A percentile compares a stretch with the other conserved stretches of the same genome.
Conservation (phyloP, 2,888 invertebrate genomes). For the Sesia bembeciformis region DNA sequence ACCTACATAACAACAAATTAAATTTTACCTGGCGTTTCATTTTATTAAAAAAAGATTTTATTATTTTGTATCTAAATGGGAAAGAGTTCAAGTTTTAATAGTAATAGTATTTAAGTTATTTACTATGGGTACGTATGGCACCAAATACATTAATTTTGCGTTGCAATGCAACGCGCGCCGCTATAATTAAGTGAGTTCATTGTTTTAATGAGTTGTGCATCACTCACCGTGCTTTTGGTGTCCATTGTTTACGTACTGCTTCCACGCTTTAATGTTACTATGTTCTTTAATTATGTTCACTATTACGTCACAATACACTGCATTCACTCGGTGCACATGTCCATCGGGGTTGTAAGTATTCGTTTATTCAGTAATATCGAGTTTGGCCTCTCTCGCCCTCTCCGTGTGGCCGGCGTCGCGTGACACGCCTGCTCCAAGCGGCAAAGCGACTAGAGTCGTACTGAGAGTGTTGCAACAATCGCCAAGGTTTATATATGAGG, state of each 20-base stretch:
- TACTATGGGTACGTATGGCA: too few species aligned
- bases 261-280: slow-evolving; percentile 23
- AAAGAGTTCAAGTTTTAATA: too few species aligned
- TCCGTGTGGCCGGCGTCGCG: slow-evolving; percentile 67
- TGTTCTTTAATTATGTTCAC: slow-evolving; percentile 39
- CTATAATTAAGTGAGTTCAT: not conserved
- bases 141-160: too few species aligned
- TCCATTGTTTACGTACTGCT: slow-evolving; percentile 51
- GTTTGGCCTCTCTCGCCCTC: slow-evolving; percentile 67
- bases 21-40: too few species aligned
- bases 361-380: slow-evolving; percentile 24
- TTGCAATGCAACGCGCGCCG: not conserved
- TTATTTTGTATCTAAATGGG: too few species aligned
- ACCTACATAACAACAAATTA: too few species aligned
- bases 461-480: slow-evolving; percentile 70
- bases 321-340: slow-evolving; percentile 69
- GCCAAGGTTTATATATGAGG: slow-evolving; percentile 69
- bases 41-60: too few species aligned
- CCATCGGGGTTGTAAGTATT: slow-evolving; percentile 30
- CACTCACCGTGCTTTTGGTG: slow-evolving; percentile 64
- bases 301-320: slow-evolving; percentile 67
- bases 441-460: slow-evolving; percentile 76
- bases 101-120: too few species aligned
- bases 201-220: slow-evolving; percentile 10
- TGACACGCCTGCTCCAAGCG: slow-evolving; percentile 67